Conservation (phyloP, 2,888 invertebrate species). For the Craniophora ligustri region DNA sequence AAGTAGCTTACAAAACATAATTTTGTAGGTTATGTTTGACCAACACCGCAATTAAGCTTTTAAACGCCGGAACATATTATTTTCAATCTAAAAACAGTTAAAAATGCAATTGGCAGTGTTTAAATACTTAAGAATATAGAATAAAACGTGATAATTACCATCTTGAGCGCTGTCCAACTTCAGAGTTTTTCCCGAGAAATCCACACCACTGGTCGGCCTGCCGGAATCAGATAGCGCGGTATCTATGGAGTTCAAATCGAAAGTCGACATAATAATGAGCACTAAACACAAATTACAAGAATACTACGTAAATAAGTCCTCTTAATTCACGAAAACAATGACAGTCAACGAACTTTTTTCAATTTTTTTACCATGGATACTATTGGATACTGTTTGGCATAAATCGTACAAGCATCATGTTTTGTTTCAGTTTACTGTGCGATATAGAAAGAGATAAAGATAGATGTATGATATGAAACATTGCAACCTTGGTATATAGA, state of each 20-base stretch:
- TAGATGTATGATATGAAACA: too few relatives aligned
- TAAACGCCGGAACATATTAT: background rate
- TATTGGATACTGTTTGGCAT: conserved; percentile 15
- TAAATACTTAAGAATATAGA: background rate
- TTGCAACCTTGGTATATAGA: too few relatives aligned
- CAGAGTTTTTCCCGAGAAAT: conserved; percentile 93
- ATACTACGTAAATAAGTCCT: conserved; percentile 53
- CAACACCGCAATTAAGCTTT: background rate
- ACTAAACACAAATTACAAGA: conserved; percentile 19
- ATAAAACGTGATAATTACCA: conserved; percentile 88
- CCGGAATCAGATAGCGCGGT: conserved; percentile 81
- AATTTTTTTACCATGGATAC: conserved; percentile 58
- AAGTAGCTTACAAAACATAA: conserved; percentile 7
- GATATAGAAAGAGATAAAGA: conserved; percentile 9
- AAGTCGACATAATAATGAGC: conserved; percentile 79
- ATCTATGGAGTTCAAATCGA: conserved; percentile 88
- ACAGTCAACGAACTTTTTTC: conserved; percentile 73
- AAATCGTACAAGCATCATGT: background rate
- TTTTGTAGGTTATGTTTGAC: conserved; percentile 34
- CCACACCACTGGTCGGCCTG: conserved; percentile 90
- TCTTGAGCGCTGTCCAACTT: conserved; percentile 94
- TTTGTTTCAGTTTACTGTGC: conserved; percentile 8
- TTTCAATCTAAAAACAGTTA: too few relatives aligned
- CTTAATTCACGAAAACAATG: conserved; percentile 53
- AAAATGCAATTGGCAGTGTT: background rate